Evolutionary conservation across 2,113 vertebrate genomes (phyloP).

Genomic region (Platysteira castanea): DNA sequence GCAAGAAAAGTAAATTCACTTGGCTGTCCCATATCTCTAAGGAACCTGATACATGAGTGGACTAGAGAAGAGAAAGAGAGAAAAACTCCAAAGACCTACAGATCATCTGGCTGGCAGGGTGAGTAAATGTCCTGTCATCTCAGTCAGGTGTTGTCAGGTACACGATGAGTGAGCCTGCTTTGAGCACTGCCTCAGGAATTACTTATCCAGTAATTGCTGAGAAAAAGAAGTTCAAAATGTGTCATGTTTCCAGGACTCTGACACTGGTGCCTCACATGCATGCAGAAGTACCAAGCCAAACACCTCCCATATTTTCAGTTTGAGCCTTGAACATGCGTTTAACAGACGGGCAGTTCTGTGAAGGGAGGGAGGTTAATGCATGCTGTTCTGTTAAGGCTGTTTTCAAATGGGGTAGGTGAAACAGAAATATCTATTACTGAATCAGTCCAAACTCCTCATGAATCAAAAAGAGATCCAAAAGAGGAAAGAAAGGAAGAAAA

Average conservation of each 20-base stretch:
- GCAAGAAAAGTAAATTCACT: neutral
- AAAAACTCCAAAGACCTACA: neutral
- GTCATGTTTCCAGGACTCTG: neutral
- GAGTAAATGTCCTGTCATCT: neutral
- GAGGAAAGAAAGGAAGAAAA: neutral
- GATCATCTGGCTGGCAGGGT: constrained; percentile 21
- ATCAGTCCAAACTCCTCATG: neutral
- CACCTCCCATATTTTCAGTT: neutral
- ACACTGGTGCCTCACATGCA: neutral
- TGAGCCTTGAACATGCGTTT: neutral
- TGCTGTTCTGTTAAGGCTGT: neutral
- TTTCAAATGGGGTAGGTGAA: neutral
- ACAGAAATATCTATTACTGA: neutral
- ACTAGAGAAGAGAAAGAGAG: constrained; percentile 11
- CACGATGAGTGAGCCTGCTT: neutral
- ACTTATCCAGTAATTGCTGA: neutral
- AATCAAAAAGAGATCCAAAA: neutral
- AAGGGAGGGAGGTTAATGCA: neutral
- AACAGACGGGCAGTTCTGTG: neutral
- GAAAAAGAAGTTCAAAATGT: neutral
- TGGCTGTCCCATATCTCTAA: neutral
- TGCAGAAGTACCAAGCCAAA: neutral
- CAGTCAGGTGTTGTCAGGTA: neutral
- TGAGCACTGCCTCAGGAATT: neutral
- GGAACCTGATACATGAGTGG: constrained; percentile 31